Base-by-base conservation (phyloP, 2,113 vertebrate species). In the Sebastes schlegelii region DNA sequence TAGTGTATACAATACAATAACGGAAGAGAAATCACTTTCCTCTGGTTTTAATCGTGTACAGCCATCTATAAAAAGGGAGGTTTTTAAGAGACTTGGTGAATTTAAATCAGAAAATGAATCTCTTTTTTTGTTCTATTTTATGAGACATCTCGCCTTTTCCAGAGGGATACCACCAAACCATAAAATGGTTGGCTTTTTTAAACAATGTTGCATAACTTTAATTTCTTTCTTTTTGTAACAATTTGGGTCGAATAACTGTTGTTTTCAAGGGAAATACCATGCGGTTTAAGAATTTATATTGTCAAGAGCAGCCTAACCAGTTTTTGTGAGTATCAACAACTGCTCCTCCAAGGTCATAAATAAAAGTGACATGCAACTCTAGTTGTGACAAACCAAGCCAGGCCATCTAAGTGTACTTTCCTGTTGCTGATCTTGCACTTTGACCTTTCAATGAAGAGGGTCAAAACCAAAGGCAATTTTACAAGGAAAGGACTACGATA, bases 1-100 rank as follows among this genome's bases (percentile, higher is more conserved):
- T 40, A 91, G 88, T 80, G 84, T 91, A 95, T 94, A 93, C 93
- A 93, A 79, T 93, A 92, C 75, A 88, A 91, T 89, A 93, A 92
- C 86, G 75, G 71, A 82, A 79, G 74, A 92, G 78, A 92, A 92
- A 90, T 91, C 78, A 80, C 84, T 88, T 85, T 82, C 67, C 68
- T 87, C 77, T 87, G 80, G 79, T 80, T 86, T 88, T 74, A 91
- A 84, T 91, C 85, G 85, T 77, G 90, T 89, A 86, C 66, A 81
- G 82, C 46, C 55, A 55, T 85, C 91, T 92, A 91, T 94, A 93
- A 95, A 95, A 92, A 84, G 19, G 77, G 82, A 70, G 74, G 77
- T 84, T 90, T 90, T 83, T 60, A 52, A 80, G 84, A 89, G 91
- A 79, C 85, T 85, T 86, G 51, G 80, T 86, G 54, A 89, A 91